Evolutionary conservation across 2,888 invertebrate genomes (phyloP).

Genomic region (Caenorhabditis sp.): DNA sequence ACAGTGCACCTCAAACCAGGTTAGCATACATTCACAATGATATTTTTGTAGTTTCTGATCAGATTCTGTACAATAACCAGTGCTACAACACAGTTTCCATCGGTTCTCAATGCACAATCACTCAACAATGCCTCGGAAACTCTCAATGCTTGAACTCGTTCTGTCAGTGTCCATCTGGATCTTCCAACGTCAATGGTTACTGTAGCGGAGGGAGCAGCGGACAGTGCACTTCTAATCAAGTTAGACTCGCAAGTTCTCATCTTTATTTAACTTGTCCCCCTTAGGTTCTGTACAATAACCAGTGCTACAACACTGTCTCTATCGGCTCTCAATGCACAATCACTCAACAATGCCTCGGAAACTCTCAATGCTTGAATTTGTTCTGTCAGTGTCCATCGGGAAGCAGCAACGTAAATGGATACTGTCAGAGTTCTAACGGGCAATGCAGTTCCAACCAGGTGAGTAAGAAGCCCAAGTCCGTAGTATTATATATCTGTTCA

Average conservation of each 20-base stretch:
- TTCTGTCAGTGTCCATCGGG: conserved; percentile 55
- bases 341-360: conserved; percentile 65
- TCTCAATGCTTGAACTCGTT: conserved; percentile 26
- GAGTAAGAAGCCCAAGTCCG: background rate
- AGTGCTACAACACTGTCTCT: conserved; percentile 45
- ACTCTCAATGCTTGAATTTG: conserved; percentile 45
- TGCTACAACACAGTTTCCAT: conserved; percentile 58
- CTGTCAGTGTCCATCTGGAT: conserved; percentile 40
- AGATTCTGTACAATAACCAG: background rate
- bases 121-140: conserved; percentile 58
- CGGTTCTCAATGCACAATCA: conserved; percentile 58
- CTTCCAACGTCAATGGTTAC: background rate
- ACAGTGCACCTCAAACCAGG: conserved; percentile 17
- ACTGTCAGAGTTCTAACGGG: conserved; percentile 12
- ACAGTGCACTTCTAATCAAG: conserved; percentile 9
- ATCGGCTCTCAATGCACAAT: conserved; percentile 61
- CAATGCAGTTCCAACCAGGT: conserved; percentile 35
- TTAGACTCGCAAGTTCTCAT: too few species aligned
- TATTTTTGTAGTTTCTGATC: background rate
- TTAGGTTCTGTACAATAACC: conserved; percentile 18
- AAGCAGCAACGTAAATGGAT: conserved; percentile 13
- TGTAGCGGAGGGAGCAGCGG: background rate
- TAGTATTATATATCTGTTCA: background rate
- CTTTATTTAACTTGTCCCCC: too few species aligned
- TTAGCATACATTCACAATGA: too few species aligned